Percentiles rank a stretch among this genome's conserved stretches.
phyloP scores from a whole-genome alignment of 2,113 vertebrate genomes.

The Sula dactylatra region DNA sequence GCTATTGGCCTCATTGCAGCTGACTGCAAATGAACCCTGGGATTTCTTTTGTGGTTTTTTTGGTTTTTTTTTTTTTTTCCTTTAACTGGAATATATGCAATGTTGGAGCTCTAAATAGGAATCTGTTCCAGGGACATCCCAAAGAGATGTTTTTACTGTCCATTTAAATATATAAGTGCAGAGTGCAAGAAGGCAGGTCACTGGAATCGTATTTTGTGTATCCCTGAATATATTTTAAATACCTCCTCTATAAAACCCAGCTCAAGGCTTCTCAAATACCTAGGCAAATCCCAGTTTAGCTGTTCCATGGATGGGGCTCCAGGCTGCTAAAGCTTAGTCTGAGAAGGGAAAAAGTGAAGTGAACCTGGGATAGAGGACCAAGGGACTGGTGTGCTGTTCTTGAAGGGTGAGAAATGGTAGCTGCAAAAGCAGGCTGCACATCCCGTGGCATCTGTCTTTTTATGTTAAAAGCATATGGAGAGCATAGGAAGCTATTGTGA shows the following conservation, averaged over 20 bases:
- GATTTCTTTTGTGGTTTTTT: background rate
- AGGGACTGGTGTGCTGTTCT: background rate
- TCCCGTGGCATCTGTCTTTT: background rate
- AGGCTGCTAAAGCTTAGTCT: background rate
- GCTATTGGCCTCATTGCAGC: background rate
- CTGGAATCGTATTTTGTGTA: background rate
- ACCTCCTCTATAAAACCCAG: background rate
- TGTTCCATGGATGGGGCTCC: background rate
- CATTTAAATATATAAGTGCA: background rate
- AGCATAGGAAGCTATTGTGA: background rate
- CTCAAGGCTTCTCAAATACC: background rate
- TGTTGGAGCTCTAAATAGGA: background rate
- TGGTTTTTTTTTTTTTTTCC: rapidly evolving
- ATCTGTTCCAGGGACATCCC: background rate
- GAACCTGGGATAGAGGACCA: background rate
- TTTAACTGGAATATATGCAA: background rate
- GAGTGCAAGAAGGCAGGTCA: background rate
- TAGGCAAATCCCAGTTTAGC: background rate
- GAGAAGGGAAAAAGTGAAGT: background rate
- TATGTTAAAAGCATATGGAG: background rate
- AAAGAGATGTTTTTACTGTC: background rate
- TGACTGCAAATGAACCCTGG: background rate
- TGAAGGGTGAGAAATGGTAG: background rate
- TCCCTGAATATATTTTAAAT: background rate
- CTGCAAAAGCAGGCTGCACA: background rate